These are phyloP conservation scores for Buathra laborator DNA, from an alignment of 2,888 invertebrate species.

Conservation along the genomic window DNA sequence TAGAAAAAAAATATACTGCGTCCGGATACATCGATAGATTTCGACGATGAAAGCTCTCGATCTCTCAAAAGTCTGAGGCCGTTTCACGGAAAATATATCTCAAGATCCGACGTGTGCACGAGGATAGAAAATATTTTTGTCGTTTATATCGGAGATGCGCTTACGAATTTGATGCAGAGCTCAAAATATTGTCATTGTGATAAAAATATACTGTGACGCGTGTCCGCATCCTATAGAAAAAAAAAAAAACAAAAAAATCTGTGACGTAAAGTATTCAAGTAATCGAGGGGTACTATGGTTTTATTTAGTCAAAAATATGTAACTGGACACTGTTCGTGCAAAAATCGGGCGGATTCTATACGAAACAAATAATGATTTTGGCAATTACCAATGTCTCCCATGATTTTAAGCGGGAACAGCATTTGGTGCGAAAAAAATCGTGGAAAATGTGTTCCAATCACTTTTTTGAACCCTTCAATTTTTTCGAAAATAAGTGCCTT, in stretches of 20 bases:
- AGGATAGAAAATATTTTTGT: slow-evolving; percentile 12
- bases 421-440: too few relatives aligned
- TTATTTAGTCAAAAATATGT: not conserved
- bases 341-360: too few relatives aligned
- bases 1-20: slow-evolving; percentile 21
- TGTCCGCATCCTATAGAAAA: not conserved
- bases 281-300: not conserved
- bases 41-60: slow-evolving; percentile 25
- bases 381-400: too few relatives aligned
- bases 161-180: not conserved
- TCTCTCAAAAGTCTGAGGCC: slow-evolving; percentile 13
- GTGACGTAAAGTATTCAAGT: not conserved
- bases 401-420: too few relatives aligned
- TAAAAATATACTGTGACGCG: not conserved
- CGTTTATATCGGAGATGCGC: not conserved
- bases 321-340: too few relatives aligned
- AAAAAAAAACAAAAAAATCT: not conserved
- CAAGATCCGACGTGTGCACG: slow-evolving; percentile 13
- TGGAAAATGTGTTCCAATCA: too few relatives aligned
- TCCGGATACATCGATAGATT: slow-evolving; percentile 43
- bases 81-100: slow-evolving; percentile 29
- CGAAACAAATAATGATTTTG: too few relatives aligned
- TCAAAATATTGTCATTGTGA: slow-evolving; percentile 2
- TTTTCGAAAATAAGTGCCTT: too few relatives aligned
- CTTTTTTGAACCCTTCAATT: too few relatives aligned